A percentile compares a stretch with the other conserved stretches of the same genome.
These are phyloP conservation scores for Actinia equina DNA, from an alignment of 64 coral and sea anemone genomes.

Conservation along the genomic window DNA sequence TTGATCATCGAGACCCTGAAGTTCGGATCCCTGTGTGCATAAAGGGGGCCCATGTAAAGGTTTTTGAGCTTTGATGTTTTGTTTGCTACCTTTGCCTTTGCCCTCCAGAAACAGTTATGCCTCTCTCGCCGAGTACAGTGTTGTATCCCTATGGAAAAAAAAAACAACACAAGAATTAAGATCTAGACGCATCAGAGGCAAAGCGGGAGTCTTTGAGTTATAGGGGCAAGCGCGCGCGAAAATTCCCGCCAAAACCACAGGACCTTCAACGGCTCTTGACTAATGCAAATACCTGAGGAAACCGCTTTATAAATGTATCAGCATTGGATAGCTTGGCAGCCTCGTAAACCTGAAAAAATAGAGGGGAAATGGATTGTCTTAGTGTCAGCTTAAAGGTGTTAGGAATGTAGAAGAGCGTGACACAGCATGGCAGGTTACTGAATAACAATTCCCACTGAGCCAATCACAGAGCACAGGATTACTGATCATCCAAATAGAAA, in stretches of 20 bases:
- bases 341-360: conserved; percentile 38
- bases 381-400: too few relatives aligned
- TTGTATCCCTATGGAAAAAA: conserved; percentile 51
- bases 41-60: too few relatives aligned
- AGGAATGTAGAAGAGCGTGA: too few relatives aligned
- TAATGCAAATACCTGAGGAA: conserved; percentile 67
- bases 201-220: too few relatives aligned
- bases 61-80: background rate
- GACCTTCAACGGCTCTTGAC: too few relatives aligned
- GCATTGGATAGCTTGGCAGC: conserved; percentile 94
- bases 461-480: background rate
- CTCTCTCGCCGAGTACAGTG: conserved; percentile 90
- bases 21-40: background rate
- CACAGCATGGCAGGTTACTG: too few relatives aligned
- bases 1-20: too few relatives aligned
- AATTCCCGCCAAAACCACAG: too few relatives aligned
- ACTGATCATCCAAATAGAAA: background rate
- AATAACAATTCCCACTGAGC: too few relatives aligned
- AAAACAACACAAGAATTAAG: too few relatives aligned
- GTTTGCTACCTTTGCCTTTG: conserved; percentile 80
- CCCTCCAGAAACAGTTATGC: conserved; percentile 91
- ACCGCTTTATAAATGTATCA: conserved; percentile 78
- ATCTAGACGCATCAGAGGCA: too few relatives aligned
- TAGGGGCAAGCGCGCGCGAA: too few relatives aligned
- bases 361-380: background rate